Conservation (phyloP, 2,113 vertebrate species). For the Cavia aperea region DNA sequence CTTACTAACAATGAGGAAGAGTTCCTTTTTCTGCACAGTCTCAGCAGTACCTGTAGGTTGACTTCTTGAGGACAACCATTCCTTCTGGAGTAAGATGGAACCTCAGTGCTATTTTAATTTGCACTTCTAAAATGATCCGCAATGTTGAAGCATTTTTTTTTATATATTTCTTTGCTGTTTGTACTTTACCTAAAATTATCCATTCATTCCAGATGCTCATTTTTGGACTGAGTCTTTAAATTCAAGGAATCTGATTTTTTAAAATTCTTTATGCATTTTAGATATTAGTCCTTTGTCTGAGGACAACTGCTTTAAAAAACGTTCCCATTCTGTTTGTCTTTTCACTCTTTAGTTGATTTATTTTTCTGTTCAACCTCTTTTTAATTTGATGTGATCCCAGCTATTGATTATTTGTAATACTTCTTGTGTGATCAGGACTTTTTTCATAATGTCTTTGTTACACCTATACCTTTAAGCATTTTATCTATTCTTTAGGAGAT, state of each 20-base stretch:
- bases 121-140: no score
- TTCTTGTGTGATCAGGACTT: background rate
- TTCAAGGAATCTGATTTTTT: background rate
- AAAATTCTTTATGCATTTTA: background rate
- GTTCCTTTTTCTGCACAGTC: no score
- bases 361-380: no score
- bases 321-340: background rate
- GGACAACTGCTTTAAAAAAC: background rate
- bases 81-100: no score
- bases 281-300: background rate
- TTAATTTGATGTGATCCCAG: background rate
- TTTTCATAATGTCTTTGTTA: background rate
- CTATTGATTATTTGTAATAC: background rate
- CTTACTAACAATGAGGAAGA: no score
- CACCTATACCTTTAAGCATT: background rate
- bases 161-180: no score
- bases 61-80: no score
- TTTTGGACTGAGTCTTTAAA: background rate
- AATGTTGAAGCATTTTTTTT: no score
- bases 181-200: no score
- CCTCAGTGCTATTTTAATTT: no score
- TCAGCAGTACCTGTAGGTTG: no score
- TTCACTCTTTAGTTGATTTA: no score
- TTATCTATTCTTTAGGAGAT: background rate
- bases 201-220: background rate